A percentile compares a stretch with the other conserved stretches of the same genome.
phyloP scores from a whole-genome alignment of 2,113 vertebrate genomes.

The Thalassoma bifasciatum region DNA sequence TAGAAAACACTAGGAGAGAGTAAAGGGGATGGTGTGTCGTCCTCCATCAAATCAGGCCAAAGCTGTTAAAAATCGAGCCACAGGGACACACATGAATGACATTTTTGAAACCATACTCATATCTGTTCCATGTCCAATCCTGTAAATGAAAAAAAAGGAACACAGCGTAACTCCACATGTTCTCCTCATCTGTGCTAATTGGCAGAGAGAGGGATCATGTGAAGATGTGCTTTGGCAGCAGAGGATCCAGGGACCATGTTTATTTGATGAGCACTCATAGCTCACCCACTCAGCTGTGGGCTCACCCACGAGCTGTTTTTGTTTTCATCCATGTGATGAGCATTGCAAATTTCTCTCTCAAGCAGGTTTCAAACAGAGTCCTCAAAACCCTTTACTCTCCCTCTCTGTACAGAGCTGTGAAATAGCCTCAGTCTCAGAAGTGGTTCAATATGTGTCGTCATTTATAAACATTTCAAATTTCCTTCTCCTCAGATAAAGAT shows the following conservation, averaged over 20 bases:
- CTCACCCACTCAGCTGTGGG: slow-evolving; percentile 76
- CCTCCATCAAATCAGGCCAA: neutral
- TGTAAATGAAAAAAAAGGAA: slow-evolving; percentile 58
- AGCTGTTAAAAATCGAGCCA: neutral
- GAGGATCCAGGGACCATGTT: slow-evolving; percentile 64
- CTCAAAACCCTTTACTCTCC: slow-evolving; percentile 11
- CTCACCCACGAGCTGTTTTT: slow-evolving; percentile 67
- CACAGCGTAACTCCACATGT: slow-evolving; percentile 67
- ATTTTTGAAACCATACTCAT: slow-evolving; percentile 29
- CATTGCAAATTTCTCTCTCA: slow-evolving; percentile 60
- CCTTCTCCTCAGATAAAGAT: slow-evolving; percentile 66
- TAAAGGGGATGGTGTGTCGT: neutral
- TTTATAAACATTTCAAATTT: slow-evolving; percentile 10
- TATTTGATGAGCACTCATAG: slow-evolving; percentile 71
- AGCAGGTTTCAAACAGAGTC: slow-evolving; percentile 56
- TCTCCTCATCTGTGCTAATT: slow-evolving; percentile 71
- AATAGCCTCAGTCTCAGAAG: slow-evolving; percentile 1
- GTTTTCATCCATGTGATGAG: slow-evolving; percentile 66
- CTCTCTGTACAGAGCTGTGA: neutral
- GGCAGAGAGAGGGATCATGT: slow-evolving; percentile 68
- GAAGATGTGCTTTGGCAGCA: slow-evolving; percentile 74
- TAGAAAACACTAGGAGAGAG: neutral
- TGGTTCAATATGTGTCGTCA: neutral
- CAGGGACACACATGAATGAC: neutral
- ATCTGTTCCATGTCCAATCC: slow-evolving; percentile 58